These are phyloP conservation scores for Arizona elegans DNA, from an alignment of 2,113 vertebrate genomes.

Conservation along the genomic window DNA sequence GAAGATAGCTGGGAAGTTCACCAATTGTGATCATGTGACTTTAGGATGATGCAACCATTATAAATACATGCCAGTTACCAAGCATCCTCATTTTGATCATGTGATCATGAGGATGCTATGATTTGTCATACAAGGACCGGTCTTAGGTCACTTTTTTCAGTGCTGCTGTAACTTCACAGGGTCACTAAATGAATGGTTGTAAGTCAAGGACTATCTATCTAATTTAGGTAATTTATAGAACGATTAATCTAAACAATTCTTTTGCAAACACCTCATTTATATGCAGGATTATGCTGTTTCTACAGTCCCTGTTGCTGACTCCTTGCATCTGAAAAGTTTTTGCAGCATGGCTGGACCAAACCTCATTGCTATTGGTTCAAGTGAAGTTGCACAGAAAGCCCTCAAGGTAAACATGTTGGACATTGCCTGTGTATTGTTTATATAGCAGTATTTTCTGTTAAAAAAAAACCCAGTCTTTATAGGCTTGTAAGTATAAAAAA, in stretches of 20 bases:
- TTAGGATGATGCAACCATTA: too few species aligned
- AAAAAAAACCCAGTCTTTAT: neutral
- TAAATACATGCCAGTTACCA: too few species aligned
- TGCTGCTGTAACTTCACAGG: neutral
- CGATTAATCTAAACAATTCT: conserved; percentile 24
- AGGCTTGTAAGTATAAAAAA: neutral
- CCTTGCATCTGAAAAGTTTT: conserved; percentile 92
- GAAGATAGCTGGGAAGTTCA: too few species aligned
- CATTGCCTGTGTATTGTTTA: neutral
- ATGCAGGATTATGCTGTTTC: conserved; percentile 89
- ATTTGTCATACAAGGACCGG: neutral
- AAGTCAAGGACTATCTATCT: neutral
- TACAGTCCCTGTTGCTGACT: conserved; percentile 82
- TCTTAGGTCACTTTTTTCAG: neutral
- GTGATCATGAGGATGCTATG: neutral
- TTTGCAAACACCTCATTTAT: conserved; percentile 47
- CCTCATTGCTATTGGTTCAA: conserved; percentile 91
- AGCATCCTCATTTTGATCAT: neutral
- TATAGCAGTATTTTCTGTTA: neutral
- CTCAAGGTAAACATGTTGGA: conserved; percentile 80
- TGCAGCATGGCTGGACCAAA: conserved; percentile 98
- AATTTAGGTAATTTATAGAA: conserved; percentile 28
- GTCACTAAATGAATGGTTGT: neutral
- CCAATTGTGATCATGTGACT: too few species aligned
- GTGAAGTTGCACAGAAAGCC: conserved; percentile 90